Conservation (phyloP, 2,113 vertebrate species). For the Anhinga anhinga region DNA sequence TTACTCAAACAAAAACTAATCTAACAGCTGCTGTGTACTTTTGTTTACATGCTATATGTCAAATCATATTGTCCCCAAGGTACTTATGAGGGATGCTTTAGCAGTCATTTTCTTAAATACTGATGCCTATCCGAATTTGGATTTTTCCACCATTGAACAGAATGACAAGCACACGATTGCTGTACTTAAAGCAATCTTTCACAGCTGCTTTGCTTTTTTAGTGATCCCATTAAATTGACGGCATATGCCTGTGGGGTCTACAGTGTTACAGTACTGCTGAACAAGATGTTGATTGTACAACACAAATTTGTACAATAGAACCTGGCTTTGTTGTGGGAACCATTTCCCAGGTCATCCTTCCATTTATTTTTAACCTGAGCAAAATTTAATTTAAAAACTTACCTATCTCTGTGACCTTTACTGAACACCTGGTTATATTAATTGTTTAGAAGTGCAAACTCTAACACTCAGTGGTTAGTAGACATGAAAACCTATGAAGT, state of each 20-base stretch:
- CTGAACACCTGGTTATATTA: conserved; percentile 67
- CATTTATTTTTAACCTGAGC: background rate
- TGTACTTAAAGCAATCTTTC: conserved; percentile 89
- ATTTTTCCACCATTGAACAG: conserved; percentile 78
- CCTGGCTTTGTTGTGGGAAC: conserved; percentile 16
- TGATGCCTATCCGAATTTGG: conserved; percentile 83
- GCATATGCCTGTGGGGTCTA: conserved; percentile 76
- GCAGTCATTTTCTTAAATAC: conserved; percentile 89
- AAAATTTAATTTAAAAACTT: conserved; percentile 44
- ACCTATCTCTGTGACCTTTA: background rate
- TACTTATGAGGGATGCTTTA: conserved; percentile 81
- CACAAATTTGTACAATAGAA: conserved; percentile 57
- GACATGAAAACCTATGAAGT: conserved; percentile 58
- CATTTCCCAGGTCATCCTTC: conserved; percentile 11
- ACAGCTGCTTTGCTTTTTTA: conserved; percentile 80
- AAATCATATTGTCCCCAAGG: conserved; percentile 75
- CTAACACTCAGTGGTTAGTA: conserved; percentile 10
- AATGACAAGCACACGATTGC: conserved; percentile 90
- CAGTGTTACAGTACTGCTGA: conserved; percentile 52
- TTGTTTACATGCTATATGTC: conserved; percentile 78
- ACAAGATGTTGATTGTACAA: conserved; percentile 71
- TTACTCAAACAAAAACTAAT: conserved; percentile 73
- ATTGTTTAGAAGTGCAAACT: conserved; percentile 50
- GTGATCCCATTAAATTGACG: conserved; percentile 84
- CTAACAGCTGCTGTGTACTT: conserved; percentile 78